A percentile compares a stretch with the other conserved stretches of the same genome.
Evolutionary conservation across 1,140 invertebrate genomes (phyloP).

Genomic region (Ceratosolen fusciceps): DNA sequence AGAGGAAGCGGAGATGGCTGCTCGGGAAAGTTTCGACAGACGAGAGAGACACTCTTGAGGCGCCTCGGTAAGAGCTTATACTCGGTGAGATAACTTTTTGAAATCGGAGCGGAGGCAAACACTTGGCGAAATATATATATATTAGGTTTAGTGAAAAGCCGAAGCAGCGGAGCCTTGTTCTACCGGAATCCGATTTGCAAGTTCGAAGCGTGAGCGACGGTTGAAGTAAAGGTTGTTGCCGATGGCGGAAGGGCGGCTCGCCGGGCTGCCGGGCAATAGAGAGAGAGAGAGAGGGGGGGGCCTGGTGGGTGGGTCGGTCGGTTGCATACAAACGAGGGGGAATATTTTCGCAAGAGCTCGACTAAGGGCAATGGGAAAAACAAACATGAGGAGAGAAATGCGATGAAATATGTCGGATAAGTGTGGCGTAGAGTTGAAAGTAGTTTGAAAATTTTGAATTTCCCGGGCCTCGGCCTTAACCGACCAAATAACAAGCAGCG

Average conservation of each 20-base stretch:
- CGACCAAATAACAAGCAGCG: too few species aligned
- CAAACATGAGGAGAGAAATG: constrained; percentile 23
- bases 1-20: too few species aligned
- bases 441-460: constrained; percentile 28
- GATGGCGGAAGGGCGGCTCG: too few species aligned
- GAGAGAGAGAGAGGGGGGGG: too few species aligned
- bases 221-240: too few species aligned
- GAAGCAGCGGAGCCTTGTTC: constrained; percentile 49
- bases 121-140: constrained; percentile 24
- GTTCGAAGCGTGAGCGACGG: constrained; percentile 47
- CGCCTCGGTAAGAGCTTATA: constrained; percentile 40
- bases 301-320: too few species aligned
- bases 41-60: constrained; percentile 45
- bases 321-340: neutral
- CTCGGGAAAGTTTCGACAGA: constrained; percentile 32
- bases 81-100: constrained; percentile 45
- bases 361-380: constrained; percentile 15
- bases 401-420: constrained; percentile 18
- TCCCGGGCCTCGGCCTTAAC: too few species aligned
- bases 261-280: too few species aligned
- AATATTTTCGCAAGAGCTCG: constrained; percentile 14
- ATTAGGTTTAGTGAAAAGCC: neutral
- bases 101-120: constrained; percentile 33
- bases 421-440: constrained; percentile 2
- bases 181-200: constrained; percentile 61